Evolutionary conservation across 2,113 vertebrate genomes (phyloP).

Genomic region (Oreochromis tanganicae): DNA sequence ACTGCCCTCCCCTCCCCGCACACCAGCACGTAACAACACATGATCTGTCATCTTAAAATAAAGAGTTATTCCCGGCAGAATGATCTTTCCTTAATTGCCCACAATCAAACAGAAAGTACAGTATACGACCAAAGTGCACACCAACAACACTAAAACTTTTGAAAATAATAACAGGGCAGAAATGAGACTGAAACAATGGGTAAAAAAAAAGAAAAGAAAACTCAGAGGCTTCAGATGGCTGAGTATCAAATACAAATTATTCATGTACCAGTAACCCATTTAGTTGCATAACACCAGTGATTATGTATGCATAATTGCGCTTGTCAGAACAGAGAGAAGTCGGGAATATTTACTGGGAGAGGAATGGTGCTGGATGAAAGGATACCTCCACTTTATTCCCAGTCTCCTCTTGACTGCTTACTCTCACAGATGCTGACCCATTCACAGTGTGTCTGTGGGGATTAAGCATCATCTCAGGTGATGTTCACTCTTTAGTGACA

Average conservation of each 20-base stretch:
- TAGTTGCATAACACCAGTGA: constrained; percentile 65
- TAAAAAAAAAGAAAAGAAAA: constrained; percentile 5
- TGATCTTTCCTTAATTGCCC: background rate
- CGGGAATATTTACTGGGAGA: constrained; percentile 37
- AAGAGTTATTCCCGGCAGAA: background rate
- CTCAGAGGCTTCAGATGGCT: constrained; percentile 23
- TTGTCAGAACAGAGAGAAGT: constrained; percentile 45
- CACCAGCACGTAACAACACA: background rate
- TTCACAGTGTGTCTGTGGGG: background rate
- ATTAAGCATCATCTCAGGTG: background rate
- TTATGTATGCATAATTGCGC: constrained; percentile 66
- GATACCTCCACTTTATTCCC: constrained; percentile 6
- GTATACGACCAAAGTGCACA: background rate
- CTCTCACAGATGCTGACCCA: background rate
- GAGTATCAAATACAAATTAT: constrained; percentile 62
- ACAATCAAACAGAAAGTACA: background rate
- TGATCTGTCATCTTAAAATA: background rate
- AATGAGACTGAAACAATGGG: background rate
- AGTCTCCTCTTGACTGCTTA: background rate
- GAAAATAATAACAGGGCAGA: background rate
- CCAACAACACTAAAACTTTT: background rate
- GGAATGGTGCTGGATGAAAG: constrained; percentile 24
- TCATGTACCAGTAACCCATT: constrained; percentile 71
- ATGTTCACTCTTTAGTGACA: background rate
- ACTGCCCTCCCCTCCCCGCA: background rate